A percentile compares a stretch with the other conserved stretches of the same genome.
These are phyloP conservation scores for Amphipyra tragopoginis DNA, from an alignment of 2,888 invertebrate genomes.

Conservation along the genomic window DNA sequence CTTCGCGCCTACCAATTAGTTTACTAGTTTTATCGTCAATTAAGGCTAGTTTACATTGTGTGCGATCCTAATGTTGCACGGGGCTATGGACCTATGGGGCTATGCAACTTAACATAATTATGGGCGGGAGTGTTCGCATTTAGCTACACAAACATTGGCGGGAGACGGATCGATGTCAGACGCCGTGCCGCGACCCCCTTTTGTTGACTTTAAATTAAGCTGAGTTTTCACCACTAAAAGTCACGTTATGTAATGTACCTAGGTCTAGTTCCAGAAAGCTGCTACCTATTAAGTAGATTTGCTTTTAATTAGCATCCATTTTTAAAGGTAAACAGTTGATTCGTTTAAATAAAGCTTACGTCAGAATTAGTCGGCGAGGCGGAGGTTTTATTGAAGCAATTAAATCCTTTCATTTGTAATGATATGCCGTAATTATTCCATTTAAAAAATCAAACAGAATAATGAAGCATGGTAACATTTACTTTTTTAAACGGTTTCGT, in stretches of 20 bases:
- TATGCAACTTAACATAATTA: constrained; percentile 52
- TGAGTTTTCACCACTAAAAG: constrained; percentile 51
- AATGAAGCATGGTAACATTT: not conserved
- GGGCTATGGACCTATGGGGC: constrained; percentile 4
- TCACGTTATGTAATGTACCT: constrained; percentile 45
- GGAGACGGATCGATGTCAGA: constrained; percentile 59
- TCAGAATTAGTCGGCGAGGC: not conserved
- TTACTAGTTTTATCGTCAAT: constrained; percentile 36
- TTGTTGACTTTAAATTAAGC: constrained; percentile 65
- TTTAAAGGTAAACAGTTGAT: constrained; percentile 14
- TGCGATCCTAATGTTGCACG: constrained; percentile 15
- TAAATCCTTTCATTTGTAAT: constrained; percentile 5
- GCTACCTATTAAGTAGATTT: constrained; percentile 14
- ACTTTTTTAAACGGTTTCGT: constrained; percentile 9
- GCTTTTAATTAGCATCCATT: constrained; percentile 36
- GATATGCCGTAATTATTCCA: constrained; percentile 8
- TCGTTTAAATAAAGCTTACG: constrained; percentile 4
- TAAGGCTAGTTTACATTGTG: constrained; percentile 26
- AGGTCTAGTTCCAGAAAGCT: constrained; percentile 18
- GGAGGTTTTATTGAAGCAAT: constrained; percentile 27
- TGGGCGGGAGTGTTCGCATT: constrained; percentile 51
- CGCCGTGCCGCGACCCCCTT: constrained; percentile 45
- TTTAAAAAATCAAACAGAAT: constrained; percentile 14
- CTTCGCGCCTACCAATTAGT: constrained; percentile 35
- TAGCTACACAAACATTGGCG: constrained; percentile 54